Evolutionary conservation across 1,140 invertebrate species (phyloP).

Genomic region (Cryptotermes secundus): DNA sequence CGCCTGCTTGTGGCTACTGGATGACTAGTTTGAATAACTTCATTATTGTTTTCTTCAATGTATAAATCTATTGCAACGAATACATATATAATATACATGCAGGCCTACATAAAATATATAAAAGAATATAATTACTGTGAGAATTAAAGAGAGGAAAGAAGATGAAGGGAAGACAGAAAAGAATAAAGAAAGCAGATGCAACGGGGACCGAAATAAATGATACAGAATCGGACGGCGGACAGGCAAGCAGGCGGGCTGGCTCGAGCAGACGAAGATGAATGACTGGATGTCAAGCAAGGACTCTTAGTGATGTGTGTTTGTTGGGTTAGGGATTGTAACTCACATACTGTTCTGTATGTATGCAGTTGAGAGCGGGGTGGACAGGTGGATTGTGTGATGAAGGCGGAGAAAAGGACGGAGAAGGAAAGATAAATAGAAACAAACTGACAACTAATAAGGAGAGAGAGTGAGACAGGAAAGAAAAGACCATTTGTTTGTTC

Average conservation of each 20-base stretch:
- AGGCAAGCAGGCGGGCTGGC: background rate
- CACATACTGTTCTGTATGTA: background rate
- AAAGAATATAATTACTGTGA: background rate
- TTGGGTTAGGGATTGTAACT: background rate
- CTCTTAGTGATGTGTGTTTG: background rate
- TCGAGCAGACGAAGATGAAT: constrained; percentile 31
- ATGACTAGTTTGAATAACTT: too few species aligned
- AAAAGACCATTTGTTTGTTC: constrained; percentile 36
- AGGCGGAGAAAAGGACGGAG: constrained; percentile 16
- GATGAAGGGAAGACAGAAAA: background rate
- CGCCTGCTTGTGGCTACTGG: background rate
- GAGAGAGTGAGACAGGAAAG: constrained; percentile 21
- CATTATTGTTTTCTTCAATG: background rate
- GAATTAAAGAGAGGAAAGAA: background rate
- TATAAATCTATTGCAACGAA: too few species aligned
- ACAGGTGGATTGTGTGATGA: constrained; percentile 20
- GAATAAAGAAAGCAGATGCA: background rate
- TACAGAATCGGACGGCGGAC: constrained; percentile 1
- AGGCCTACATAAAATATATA: background rate
- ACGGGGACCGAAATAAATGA: background rate
- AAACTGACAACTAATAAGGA: constrained; percentile 19
- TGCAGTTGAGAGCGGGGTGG: constrained; percentile 23
- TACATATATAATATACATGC: background rate
- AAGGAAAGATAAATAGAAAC: background rate
- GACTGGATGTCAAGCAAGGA: constrained; percentile 18